phyloP scores from a whole-genome alignment of 2,113 vertebrate species.

The Arvicanthis niloticus region DNA sequence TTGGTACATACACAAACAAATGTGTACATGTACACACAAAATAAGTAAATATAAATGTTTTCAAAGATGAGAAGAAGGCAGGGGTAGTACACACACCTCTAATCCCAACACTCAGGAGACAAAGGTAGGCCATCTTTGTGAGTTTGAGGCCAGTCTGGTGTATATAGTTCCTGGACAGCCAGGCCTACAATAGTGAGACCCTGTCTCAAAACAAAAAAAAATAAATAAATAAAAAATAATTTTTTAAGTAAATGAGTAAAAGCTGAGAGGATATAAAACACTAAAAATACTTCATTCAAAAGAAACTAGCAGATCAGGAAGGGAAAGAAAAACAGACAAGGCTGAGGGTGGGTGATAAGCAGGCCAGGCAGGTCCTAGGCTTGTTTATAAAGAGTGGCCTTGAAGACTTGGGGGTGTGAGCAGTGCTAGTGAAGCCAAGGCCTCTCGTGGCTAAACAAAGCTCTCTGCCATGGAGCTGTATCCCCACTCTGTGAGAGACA shows the following conservation, averaged over 20 bases:
- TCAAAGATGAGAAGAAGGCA: background rate
- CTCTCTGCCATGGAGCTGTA: background rate
- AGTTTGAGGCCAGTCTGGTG: background rate
- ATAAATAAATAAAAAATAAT: background rate
- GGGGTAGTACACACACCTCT: background rate
- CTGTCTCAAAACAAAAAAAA: background rate
- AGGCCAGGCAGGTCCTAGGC: background rate
- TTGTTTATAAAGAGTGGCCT: background rate
- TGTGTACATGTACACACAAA: background rate
- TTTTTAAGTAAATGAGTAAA: background rate
- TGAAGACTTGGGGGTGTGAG: no score
- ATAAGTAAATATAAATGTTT: background rate
- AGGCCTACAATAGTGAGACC: background rate
- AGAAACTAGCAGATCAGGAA: background rate
- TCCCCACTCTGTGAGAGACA: background rate
- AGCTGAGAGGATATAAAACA: background rate
- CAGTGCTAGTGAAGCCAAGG: background rate
- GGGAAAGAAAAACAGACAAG: background rate
- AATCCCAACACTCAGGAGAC: background rate
- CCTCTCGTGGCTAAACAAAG: background rate
- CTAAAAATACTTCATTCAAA: background rate
- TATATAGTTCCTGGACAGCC: background rate
- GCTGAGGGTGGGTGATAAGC: background rate
- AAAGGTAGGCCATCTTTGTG: background rate
- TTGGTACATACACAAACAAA: background rate